Percentiles rank a stretch among this genome's conserved stretches.
These are phyloP conservation scores for Clarias platycephalus DNA, from an alignment of 2,797 vertebrate genomes.

Conservation along the genomic window DNA sequence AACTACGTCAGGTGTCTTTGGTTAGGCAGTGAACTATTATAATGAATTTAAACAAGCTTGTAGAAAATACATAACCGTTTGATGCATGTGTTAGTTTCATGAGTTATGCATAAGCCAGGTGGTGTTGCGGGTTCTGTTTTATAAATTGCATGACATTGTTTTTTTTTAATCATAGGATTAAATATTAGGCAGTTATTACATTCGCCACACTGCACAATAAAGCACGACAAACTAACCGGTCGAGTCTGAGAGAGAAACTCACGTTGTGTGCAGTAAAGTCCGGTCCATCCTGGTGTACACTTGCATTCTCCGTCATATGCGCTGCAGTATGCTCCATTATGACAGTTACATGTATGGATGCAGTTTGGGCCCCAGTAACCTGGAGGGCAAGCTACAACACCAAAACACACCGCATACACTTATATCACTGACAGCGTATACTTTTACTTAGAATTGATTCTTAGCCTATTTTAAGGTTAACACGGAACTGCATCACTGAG, in stretches of 20 bases:
- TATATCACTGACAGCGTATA: neutral
- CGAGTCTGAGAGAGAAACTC: conserved; percentile 64
- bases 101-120: neutral
- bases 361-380: conserved; percentile 95
- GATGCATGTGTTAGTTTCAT: neutral
- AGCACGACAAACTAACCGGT: neutral
- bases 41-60: neutral
- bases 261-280: conserved; percentile 96
- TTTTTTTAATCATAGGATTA: neutral
- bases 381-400: conserved; percentile 82
- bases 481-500: neutral
- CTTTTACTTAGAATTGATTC: neutral
- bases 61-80: neutral
- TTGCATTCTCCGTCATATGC: conserved; percentile 90
- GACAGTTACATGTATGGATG: conserved; percentile 95
- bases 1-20: neutral
- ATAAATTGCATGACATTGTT: neutral
- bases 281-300: conserved; percentile 91
- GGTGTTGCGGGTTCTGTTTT: neutral
- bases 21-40: neutral
- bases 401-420: conserved; percentile 24
- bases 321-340: conserved; percentile 91
- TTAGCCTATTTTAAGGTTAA: neutral
- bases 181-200: conserved; percentile 15
- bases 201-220: neutral